phyloP scores from a whole-genome alignment of 1,140 invertebrate species.

The Aphelinus atriplicis region DNA sequence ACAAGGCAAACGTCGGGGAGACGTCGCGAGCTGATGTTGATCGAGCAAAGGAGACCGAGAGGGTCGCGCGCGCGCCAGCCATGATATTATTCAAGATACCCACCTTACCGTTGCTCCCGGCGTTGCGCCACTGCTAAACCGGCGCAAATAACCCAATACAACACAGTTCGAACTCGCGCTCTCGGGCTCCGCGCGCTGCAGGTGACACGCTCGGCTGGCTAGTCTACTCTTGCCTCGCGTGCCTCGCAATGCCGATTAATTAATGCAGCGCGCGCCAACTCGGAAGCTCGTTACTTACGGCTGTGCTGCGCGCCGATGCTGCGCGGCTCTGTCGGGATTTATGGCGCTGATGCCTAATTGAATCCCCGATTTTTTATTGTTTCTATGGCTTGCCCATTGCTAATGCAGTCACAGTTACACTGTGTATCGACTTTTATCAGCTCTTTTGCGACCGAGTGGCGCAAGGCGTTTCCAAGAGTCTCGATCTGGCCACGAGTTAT shows the following conservation, averaged over 20 bases:
- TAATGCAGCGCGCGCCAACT: conserved; percentile 22
- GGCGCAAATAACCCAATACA: conserved; percentile 11
- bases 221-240: background rate
- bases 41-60: background rate
- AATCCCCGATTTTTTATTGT: conserved; percentile 16
- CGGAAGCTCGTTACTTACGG: conserved; percentile 14
- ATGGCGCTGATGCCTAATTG: conserved; percentile 16
- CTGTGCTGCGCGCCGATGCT: background rate
- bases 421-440: too few relatives aligned
- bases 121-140: background rate
- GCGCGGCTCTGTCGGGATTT: conserved; percentile 6
- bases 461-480: too few relatives aligned
- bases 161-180: background rate
- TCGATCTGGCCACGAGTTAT: too few relatives aligned
- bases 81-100: conserved; percentile 1
- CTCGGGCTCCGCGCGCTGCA: background rate
- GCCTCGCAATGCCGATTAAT: conserved; percentile 31
- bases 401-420: too few relatives aligned
- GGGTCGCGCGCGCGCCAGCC: too few relatives aligned
- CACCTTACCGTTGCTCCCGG: background rate
- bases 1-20: background rate
- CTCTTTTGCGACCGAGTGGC: too few relatives aligned
- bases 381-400: too few relatives aligned
- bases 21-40: background rate
- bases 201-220: conserved; percentile 32